phyloP scores from a whole-genome alignment of 2,797 vertebrate species.

The Diplodus sargus region DNA sequence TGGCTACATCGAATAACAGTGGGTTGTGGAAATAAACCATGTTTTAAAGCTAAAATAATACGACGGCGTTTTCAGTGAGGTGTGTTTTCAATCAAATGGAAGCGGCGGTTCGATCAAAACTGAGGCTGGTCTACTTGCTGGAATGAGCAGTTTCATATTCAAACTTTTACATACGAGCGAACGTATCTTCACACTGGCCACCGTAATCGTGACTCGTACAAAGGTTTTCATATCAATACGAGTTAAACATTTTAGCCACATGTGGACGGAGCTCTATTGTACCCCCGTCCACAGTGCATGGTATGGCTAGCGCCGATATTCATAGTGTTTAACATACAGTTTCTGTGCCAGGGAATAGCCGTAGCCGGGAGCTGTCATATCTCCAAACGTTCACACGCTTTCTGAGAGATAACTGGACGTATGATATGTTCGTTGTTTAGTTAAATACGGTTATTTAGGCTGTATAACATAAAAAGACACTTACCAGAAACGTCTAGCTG shows the following conservation, averaged over 20 bases:
- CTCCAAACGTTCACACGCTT: background rate
- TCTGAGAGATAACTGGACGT: fast-evolving
- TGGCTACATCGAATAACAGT: background rate
- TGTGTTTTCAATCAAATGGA: conserved; percentile 7
- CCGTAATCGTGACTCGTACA: fast-evolving
- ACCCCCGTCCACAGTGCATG: background rate
- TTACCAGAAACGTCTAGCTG: conserved; percentile 53
- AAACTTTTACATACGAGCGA: conserved; percentile 46
- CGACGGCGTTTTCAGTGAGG: fast-evolving
- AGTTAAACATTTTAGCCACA: background rate
- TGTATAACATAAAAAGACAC: background rate
- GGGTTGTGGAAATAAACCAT: fast-evolving
- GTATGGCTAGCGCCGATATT: conserved; percentile 26
- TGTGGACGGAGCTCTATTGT: background rate
- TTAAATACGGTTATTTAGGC: fast-evolving
- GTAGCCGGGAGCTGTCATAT: conserved; percentile 71
- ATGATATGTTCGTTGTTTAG: fast-evolving
- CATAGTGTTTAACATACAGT: conserved; percentile 14
- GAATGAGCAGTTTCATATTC: conserved; percentile 14
- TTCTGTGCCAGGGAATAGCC: conserved; percentile 69
- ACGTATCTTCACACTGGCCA: background rate
- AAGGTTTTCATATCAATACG: fast-evolving
- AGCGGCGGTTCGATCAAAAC: conserved; percentile 21
- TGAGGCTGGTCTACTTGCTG: conserved; percentile 70
- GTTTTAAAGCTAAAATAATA: background rate